phyloP scores from a whole-genome alignment of 2,113 vertebrate species.

The Phalacrocorax pelagicus region DNA sequence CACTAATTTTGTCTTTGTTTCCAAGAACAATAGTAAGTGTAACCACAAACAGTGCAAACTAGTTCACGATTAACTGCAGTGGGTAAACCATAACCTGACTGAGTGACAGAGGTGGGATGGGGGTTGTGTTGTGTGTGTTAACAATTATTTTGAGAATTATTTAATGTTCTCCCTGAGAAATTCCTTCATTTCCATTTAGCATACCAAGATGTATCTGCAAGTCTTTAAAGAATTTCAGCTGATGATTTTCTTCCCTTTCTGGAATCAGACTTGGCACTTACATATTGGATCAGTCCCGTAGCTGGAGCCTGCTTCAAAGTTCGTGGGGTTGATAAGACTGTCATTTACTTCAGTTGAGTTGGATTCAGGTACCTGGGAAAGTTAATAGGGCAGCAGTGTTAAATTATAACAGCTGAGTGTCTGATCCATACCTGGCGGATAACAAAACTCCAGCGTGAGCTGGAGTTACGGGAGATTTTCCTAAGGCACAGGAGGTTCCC shows the following conservation, averaged over 20 bases:
- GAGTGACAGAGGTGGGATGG: background rate
- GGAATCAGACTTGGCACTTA: background rate
- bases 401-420: background rate
- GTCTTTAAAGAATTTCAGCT: constrained; percentile 39
- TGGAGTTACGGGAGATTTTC: background rate
- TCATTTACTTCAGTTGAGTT: background rate
- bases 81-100: background rate
- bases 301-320: constrained; percentile 47
- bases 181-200: background rate
- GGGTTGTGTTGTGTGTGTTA: background rate
- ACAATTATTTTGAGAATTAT: constrained; percentile 3
- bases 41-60: background rate
- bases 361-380: background rate
- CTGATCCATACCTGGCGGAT: background rate
- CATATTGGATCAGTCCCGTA: background rate
- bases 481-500: background rate
- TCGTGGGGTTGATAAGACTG: background rate
- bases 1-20: background rate
- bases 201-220: constrained; percentile 36
- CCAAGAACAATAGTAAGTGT: background rate
- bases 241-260: constrained; percentile 43
- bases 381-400: background rate
- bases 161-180: background rate
- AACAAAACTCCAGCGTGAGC: background rate
- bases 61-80: background rate